phyloP scores from a whole-genome alignment of 1,140 invertebrate genomes.

The Luehdorfia chinensis region DNA sequence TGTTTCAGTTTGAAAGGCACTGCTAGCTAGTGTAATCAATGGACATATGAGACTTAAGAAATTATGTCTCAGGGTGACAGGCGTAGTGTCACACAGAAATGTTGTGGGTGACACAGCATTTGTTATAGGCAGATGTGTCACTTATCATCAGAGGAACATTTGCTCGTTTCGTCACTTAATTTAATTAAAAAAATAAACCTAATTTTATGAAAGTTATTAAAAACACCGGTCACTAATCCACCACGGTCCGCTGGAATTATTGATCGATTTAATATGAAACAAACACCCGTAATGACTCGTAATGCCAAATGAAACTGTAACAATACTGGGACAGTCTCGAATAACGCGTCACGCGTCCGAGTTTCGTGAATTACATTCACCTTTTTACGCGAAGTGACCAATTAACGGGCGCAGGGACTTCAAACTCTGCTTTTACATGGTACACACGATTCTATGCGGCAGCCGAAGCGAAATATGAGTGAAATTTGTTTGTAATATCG shows the following conservation, averaged over 20 bases:
- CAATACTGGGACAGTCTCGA: conserved; percentile 19
- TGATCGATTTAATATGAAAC: conserved; percentile 5
- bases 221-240: too few relatives aligned
- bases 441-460: neutral
- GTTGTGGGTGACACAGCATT: too few relatives aligned
- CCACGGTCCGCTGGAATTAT: neutral
- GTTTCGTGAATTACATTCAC: conserved; percentile 41
- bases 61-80: too few relatives aligned
- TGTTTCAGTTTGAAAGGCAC: too few relatives aligned
- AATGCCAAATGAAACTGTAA: neutral
- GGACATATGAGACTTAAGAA: too few relatives aligned
- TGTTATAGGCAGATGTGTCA: too few relatives aligned
- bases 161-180: too few relatives aligned
- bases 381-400: conserved; percentile 46
- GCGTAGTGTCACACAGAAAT: too few relatives aligned
- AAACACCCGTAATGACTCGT: conserved; percentile 1
- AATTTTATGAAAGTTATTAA: too few relatives aligned
- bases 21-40: too few relatives aligned
- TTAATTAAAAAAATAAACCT: too few relatives aligned
- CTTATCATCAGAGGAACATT: too few relatives aligned
- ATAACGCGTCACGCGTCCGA: conserved; percentile 40
- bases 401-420: conserved; percentile 40
- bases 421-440: conserved; percentile 18
- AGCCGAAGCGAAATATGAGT: neutral
- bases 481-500: conserved; percentile 1